Percentiles rank a stretch among this genome's conserved stretches.
These are phyloP conservation scores for Sebastiscus tertius DNA, from an alignment of 2,797 vertebrate genomes.

Conservation along the genomic window DNA sequence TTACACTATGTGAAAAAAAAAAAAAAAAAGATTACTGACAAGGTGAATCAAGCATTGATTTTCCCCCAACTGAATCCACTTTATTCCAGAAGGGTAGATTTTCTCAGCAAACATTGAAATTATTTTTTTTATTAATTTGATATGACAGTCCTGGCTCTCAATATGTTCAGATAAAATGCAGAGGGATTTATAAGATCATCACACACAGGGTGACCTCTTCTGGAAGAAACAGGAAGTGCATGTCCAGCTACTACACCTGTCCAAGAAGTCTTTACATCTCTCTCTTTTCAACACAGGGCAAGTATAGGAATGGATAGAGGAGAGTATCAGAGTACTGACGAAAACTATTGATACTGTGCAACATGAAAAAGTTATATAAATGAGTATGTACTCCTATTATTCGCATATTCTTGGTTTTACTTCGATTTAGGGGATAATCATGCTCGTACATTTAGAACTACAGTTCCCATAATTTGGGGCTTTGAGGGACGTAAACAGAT, in stretches of 20 bases:
- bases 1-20: slow-evolving; percentile 1
- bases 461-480: not conserved
- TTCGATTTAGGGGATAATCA: not conserved
- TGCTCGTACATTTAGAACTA: not conserved
- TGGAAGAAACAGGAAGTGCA: slow-evolving; percentile 31
- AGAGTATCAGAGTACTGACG: not conserved
- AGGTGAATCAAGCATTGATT: slow-evolving; percentile 28
- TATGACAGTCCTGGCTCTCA: not conserved
- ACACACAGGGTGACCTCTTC: slow-evolving; percentile 47
- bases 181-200: not conserved
- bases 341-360: not conserved
- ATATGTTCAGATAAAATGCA: not conserved
- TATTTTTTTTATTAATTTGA: too few species aligned
- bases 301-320: not conserved
- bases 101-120: not conserved
- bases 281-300: not conserved
- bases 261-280: not conserved
- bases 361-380: not conserved
- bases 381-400: not conserved
- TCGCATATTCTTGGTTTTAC: not conserved
- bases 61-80: not conserved
- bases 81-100: not conserved
- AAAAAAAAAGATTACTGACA: not conserved
- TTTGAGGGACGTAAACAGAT: not conserved
- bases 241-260: not conserved